These are phyloP conservation scores for Tapera naevia DNA, from an alignment of 2,797 vertebrate genomes.

Conservation along the genomic window DNA sequence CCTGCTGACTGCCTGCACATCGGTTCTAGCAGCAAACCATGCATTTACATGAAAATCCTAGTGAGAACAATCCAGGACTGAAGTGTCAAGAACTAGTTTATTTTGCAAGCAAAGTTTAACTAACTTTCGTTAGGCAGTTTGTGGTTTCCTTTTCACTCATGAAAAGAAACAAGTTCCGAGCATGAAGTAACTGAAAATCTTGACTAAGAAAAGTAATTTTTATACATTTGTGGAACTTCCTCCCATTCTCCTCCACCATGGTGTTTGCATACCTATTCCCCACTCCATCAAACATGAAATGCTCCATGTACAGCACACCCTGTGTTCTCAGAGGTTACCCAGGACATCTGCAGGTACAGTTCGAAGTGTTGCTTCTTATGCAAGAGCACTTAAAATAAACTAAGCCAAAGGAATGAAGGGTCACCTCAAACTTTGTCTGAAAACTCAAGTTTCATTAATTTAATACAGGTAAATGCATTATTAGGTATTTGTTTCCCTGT, in stretches of 20 bases:
- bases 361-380: neutral
- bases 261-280: neutral
- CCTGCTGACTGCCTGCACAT: neutral
- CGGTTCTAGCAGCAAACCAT: neutral
- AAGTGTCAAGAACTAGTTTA: neutral
- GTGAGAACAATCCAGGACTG: neutral
- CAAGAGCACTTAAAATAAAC: neutral
- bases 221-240: neutral
- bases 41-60: neutral
- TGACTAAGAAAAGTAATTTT: neutral
- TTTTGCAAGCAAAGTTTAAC: neutral
- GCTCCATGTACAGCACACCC: neutral
- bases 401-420: neutral
- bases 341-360: too few relatives aligned
- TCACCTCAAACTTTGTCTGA: neutral
- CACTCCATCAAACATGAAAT: neutral
- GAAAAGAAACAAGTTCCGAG: neutral
- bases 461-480: neutral
- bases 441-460: neutral
- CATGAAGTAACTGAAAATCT: neutral
- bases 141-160: neutral
- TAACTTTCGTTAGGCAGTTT: neutral
- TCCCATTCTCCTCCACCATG: neutral
- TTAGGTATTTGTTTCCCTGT: too few relatives aligned
- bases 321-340: neutral